Evolutionary conservation across 2,888 invertebrate genomes (phyloP).

Genomic region (Phengaris arion): DNA sequence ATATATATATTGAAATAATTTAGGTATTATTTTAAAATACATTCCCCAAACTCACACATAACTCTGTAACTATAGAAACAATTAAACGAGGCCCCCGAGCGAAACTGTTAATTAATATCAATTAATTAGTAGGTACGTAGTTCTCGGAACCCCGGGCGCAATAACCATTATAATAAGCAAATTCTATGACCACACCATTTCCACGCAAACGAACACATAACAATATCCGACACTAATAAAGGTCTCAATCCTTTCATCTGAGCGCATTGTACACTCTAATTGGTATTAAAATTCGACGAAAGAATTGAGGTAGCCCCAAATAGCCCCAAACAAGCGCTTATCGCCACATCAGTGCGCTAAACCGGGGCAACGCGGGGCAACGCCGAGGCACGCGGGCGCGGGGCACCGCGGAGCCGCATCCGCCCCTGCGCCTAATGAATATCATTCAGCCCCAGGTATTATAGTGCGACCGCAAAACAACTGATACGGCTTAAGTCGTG

Average conservation of each 20-base stretch:
- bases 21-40: too few relatives aligned
- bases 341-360: conserved; percentile 64
- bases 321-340: conserved; percentile 72
- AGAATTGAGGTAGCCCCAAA: conserved; percentile 72
- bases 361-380: conserved; percentile 42
- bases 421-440: conserved; percentile 52
- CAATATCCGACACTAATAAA: conserved; percentile 76
- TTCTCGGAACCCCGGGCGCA: conserved; percentile 39
- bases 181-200: conserved; percentile 47
- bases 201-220: conserved; percentile 62
- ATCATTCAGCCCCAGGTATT: conserved; percentile 69
- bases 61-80: conserved; percentile 29
- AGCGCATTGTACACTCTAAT: conserved; percentile 72
- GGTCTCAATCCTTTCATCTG: conserved; percentile 67
- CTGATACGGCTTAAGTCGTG: not conserved
- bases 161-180: conserved; percentile 41
- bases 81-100: conserved; percentile 33
- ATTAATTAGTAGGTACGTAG: conserved; percentile 32
- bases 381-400: conserved; percentile 41
- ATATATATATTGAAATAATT: too few relatives aligned
- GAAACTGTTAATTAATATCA: conserved; percentile 34
- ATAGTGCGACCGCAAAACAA: conserved; percentile 39
- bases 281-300: conserved; percentile 70
- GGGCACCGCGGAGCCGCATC: not conserved
- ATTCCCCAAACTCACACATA: not conserved